A percentile compares a stretch with the other conserved stretches of the same genome.
phyloP scores from a whole-genome alignment of 2,888 invertebrate species.

The Drosophila neotestacea region DNA sequence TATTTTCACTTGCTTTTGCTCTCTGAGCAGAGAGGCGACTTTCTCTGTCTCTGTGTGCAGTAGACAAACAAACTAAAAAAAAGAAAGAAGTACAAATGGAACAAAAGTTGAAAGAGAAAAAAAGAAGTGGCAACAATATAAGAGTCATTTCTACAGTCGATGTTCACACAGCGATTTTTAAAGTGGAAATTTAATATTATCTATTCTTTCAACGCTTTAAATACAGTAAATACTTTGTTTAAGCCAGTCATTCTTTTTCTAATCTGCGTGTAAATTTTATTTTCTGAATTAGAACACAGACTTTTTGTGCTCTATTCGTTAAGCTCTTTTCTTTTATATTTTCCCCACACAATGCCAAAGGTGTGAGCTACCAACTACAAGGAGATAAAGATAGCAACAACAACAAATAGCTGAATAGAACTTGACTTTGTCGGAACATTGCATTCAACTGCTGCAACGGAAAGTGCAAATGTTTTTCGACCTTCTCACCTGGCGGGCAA shows the following conservation, averaged over 20 bases:
- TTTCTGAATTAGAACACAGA: background rate
- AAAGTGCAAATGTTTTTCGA: slow-evolving; percentile 47
- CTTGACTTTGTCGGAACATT: slow-evolving; percentile 59
- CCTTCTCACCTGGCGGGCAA: slow-evolving; percentile 49
- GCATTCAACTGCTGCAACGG: slow-evolving; percentile 21
- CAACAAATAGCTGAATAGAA: slow-evolving; percentile 2
- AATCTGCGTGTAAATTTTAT: background rate
- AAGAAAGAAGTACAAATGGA: slow-evolving; percentile 28
- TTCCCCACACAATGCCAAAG: background rate
- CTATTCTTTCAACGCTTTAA: too few species aligned
- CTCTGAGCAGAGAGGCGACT: slow-evolving; percentile 47
- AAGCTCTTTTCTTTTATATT: background rate
- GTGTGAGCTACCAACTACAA: background rate
- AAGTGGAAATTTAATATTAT: too few species aligned
- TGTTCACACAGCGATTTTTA: background rate
- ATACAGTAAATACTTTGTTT: background rate
- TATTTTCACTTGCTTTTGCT: slow-evolving; percentile 76
- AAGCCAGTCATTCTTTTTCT: background rate
- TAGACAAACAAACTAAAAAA: slow-evolving; percentile 16
- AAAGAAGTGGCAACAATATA: background rate
- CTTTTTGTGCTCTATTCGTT: background rate
- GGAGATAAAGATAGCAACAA: background rate
- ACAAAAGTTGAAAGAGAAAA: background rate
- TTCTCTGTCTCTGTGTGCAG: slow-evolving; percentile 25
- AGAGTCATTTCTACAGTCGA: background rate